phyloP scores from a whole-genome alignment of 2,888 invertebrate species.

The Dolomedes plantarius region DNA sequence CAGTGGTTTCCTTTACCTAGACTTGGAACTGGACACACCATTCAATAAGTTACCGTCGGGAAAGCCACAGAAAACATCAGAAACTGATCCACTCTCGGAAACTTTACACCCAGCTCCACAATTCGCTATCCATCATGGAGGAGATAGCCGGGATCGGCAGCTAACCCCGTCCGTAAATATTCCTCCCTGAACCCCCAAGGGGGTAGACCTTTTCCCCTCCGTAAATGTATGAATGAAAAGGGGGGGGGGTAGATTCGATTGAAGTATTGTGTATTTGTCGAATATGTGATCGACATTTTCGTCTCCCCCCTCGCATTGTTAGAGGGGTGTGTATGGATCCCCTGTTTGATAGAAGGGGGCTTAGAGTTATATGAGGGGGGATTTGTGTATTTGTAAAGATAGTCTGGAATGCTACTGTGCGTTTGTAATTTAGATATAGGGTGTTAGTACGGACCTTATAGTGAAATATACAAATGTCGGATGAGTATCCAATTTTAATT shows the following conservation, averaged over 20 bases:
- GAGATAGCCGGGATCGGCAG: constrained; percentile 44
- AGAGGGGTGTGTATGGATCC: background rate
- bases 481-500: too few species aligned
- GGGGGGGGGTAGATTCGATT: background rate
- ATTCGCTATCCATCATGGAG: constrained; percentile 41
- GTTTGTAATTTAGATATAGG: background rate
- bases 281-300: constrained; percentile 64
- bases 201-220: constrained; percentile 22
- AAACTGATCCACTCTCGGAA: constrained; percentile 11
- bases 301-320: background rate
- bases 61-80: too few species aligned
- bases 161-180: constrained; percentile 25
- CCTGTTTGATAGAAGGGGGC: background rate
- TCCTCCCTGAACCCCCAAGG: constrained; percentile 37
- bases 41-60: background rate
- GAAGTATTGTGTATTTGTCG: constrained; percentile 66
- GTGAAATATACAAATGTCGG: too few species aligned
- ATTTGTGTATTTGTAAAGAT: background rate
- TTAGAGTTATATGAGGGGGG: background rate
- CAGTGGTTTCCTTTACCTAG: too few species aligned
- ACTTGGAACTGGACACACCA: too few species aligned
- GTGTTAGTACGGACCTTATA: too few species aligned
- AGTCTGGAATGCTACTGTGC: background rate
- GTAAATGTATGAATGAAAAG: constrained; percentile 8
- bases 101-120: constrained; percentile 43